Evolutionary conservation across 1,140 invertebrate genomes (phyloP).

Genomic region (Drosophila tani): DNA sequence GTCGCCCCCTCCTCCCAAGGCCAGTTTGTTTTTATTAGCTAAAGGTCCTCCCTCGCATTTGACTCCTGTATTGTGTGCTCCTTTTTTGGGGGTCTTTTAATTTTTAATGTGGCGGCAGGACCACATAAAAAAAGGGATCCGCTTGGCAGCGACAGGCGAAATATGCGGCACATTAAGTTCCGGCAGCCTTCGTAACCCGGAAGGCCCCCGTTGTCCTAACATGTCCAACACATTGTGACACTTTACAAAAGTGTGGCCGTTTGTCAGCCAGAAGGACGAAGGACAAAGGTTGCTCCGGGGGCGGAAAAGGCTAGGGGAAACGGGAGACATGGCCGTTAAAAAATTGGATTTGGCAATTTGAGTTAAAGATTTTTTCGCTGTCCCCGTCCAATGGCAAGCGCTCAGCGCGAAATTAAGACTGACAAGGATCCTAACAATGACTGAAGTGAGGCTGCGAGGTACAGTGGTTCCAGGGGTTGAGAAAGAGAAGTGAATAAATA

Average conservation of each 20-base stretch:
- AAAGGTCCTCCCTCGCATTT: constrained; percentile 20
- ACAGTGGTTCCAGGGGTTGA: constrained; percentile 38
- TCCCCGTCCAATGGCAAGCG: constrained; percentile 25
- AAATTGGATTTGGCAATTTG: constrained; percentile 76
- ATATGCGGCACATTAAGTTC: constrained; percentile 68
- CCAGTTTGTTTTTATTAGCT: constrained; percentile 60
- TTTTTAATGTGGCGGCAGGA: constrained; percentile 52
- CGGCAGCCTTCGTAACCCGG: constrained; percentile 1
- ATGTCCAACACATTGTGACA: constrained; percentile 71
- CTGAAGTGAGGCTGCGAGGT: constrained; percentile 13
- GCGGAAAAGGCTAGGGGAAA: neutral
- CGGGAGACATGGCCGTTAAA: constrained; percentile 42
- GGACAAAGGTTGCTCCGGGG: constrained; percentile 10
- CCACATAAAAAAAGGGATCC: constrained; percentile 50
- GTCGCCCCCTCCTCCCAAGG: neutral
- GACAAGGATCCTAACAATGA: constrained; percentile 65
- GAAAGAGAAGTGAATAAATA: neutral
- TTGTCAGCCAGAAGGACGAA: constrained; percentile 54
- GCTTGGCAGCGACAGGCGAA: constrained; percentile 58
- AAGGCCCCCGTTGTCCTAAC: constrained; percentile 24
- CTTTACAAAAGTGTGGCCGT: constrained; percentile 76
- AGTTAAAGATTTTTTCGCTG: constrained; percentile 68
- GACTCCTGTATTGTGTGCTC: constrained; percentile 5
- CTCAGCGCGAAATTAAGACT: constrained; percentile 68
- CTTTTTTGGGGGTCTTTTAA: constrained; percentile 39